Base-by-base conservation (phyloP, 2,888 invertebrate genomes). In the Bimastos eiseni region DNA sequence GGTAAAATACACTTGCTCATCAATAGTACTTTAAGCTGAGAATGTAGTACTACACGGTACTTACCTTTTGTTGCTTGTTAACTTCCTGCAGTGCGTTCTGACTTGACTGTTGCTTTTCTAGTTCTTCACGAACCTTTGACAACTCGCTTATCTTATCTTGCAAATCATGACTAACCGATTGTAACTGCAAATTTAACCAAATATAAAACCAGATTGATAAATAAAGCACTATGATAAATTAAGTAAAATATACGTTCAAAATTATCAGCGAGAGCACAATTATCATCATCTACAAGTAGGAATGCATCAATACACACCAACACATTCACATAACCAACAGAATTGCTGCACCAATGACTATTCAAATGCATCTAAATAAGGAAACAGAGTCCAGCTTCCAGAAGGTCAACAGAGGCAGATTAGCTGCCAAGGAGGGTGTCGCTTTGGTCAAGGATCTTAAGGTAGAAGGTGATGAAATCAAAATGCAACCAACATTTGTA, bases 31-130 rank as follows among this genome's bases (percentile, higher is more conserved):
- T 70, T 70, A 70, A 70, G n/a, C 70, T 49, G 3, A 24, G 24
- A 70, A n/a, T n/a, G n/a, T n/a, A 70, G 70, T 11, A 70, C 30
- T 11, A 70, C 8, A 70, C 11, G 30, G n/a, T 36, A 37, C 36
- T 86, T 36, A 86, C 86, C 24, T 86, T 86, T 24, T 86, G 86
- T 36, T 86, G 86, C 37, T 37, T 86, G 37, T 86, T 86, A 34
- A 86, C 21, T 0, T 86, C 86, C 37, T 86, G 36, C 86, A 86
- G 86, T 36, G 19, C 36, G 21, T 36, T 37, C 24, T 86, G 86
- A 86, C 36, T 8, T 86, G 37, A 37, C 15, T 34, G 86, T 86
- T 86, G 86, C 24, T 33, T 86, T 86, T 86, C 86, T 19, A 86
- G 36, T 86, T 86, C 86, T 5, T 86, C 37, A 6, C 34, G 86